Conservation (phyloP, 2,113 vertebrate species). For the Progne subis region DNA sequence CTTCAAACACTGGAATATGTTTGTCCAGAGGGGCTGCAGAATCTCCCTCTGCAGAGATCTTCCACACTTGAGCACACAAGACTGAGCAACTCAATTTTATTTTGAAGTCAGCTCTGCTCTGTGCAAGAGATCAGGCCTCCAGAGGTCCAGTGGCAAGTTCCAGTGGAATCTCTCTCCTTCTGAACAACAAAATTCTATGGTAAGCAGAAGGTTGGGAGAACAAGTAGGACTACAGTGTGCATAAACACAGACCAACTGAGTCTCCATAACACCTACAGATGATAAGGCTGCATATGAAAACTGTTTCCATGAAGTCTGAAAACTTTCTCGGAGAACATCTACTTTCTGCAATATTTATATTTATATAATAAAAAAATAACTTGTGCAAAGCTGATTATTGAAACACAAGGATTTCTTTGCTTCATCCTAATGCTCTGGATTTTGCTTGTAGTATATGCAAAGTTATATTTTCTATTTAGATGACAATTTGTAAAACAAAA, state of each 20-base stretch:
- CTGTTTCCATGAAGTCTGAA: not conserved
- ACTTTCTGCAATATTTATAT: not conserved
- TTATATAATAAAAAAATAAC: not conserved
- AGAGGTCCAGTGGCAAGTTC: not conserved
- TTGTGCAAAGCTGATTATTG: not conserved
- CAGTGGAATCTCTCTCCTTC: not conserved
- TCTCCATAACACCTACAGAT: not conserved
- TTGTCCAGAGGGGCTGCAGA: not conserved
- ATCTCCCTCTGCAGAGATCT: not conserved
- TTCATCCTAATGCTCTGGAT: not conserved
- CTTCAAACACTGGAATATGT: not conserved
- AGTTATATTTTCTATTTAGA: not conserved
- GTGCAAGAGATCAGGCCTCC: not conserved
- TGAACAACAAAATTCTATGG: not conserved
- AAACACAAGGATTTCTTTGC: not conserved
- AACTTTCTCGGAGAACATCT: not conserved
- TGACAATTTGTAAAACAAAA: not conserved
- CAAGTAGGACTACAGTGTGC: not conserved
- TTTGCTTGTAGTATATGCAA: not conserved
- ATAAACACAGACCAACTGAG: not conserved
- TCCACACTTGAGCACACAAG: not conserved
- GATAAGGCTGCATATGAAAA: not conserved
- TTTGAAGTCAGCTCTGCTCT: not conserved
- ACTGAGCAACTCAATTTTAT: not conserved
- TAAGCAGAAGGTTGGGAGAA: not conserved